phyloP scores from a whole-genome alignment of 2,888 invertebrate species.

The Tenthredo distinguenda region DNA sequence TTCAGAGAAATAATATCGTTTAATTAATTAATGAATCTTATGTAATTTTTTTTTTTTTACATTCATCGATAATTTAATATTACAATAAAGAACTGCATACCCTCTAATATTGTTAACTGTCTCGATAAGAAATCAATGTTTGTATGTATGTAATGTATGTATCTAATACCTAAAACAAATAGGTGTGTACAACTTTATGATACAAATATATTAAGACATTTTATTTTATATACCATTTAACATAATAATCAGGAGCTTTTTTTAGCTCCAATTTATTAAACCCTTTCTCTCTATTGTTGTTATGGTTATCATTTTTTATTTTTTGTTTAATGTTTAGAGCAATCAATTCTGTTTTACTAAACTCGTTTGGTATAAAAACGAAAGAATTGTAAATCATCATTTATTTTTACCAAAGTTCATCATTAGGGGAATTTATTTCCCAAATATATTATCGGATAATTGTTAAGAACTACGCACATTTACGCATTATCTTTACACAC shows the following conservation, averaged over 20 bases:
- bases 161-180: constrained; percentile 73
- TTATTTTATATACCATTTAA: constrained; percentile 65
- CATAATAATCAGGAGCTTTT: constrained; percentile 41
- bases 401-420: constrained; percentile 21
- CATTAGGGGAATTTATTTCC: not conserved
- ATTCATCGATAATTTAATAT: constrained; percentile 65
- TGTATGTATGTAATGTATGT: constrained; percentile 47
- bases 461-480: constrained; percentile 71
- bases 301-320: constrained; percentile 51
- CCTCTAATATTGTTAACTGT: constrained; percentile 60
- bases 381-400: constrained; percentile 57
- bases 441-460: constrained; percentile 51
- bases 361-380: constrained; percentile 58
- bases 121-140: not conserved
- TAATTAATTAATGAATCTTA: constrained; percentile 13
- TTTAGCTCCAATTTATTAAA: constrained; percentile 14
- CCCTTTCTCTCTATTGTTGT: constrained; percentile 19
- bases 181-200: constrained; percentile 77
- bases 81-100: constrained; percentile 61
- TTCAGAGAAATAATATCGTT: constrained; percentile 1
- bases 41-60: constrained; percentile 57
- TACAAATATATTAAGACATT: constrained; percentile 76
- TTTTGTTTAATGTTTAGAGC: not conserved
- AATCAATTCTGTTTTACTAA: constrained; percentile 14
- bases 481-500: constrained; percentile 66